Base-by-base conservation (phyloP, 2,888 invertebrate species). In the Drosophila ochracea region DNA sequence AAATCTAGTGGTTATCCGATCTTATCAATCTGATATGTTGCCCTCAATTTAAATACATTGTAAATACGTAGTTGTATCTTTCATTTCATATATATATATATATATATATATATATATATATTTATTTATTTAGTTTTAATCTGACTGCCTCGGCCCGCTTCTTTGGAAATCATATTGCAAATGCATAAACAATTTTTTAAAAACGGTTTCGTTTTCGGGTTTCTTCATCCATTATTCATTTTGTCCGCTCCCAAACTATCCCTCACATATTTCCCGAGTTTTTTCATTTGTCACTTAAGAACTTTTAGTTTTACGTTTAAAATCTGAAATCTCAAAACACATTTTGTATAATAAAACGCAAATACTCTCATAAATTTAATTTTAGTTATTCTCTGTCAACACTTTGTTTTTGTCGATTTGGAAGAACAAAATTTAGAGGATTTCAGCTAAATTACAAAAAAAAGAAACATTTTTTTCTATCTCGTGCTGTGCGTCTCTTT, bases 381-480 rank as follows among this genome's bases (percentile, higher is more conserved):
- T 87, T 89, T 76, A 76, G 66, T 89, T 84, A 78, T 72, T 80
- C 77, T 86, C 73, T 84, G 73, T 82, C 84, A 79, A 81, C 68
- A 84, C 64, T 86, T 89, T 78, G 67, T 75, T 86, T 84, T 47
- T 72, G 47, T 83, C 78, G 80, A 81, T 81, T 83, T 83, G 71
- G 63, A 77, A 68, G 57, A 62, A 63, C 68, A 84, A 55, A 67
- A 73, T 50, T 43, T 41, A 68, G 69, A 70, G 73, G 73, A 86
- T 80, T 83, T 85, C 73, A 85, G 89, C 75, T 61, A 80, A 83
- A 81, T 73, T 79, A 60, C 31, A 49, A 37, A 72, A 63, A 52
- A 25, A 70, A 30, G 25, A 30, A 31, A 39, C 30, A 66, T 71
- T 59, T 62, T 60, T 74, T 62, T 74, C 60, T 57, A 50, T 63